Conservation (phyloP, 2,888 invertebrate genomes). For the Morinoia aosen region DNA sequence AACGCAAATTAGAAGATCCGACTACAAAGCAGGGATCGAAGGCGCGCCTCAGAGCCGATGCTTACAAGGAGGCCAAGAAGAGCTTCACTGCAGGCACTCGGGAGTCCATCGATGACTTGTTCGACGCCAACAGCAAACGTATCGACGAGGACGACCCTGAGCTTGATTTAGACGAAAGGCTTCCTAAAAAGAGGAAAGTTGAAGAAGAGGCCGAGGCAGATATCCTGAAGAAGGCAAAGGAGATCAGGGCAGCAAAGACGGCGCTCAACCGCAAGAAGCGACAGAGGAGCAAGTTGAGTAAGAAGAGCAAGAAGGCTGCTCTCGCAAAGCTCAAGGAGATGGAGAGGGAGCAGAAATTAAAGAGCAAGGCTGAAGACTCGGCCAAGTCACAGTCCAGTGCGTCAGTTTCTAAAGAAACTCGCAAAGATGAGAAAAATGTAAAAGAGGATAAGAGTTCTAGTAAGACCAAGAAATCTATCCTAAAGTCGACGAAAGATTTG, state of each 20-base stretch:
- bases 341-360: not conserved
- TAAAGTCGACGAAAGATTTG: not conserved
- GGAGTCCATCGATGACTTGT: slow-evolving; percentile 15
- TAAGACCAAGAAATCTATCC: not conserved
- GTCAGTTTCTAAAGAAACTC: not conserved
- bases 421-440: not conserved
- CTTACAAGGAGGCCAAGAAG: not conserved
- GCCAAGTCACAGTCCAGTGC: not conserved
- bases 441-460: not conserved
- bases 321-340: slow-evolving; percentile 13
- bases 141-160: slow-evolving; percentile 39
- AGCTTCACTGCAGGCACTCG: not conserved
- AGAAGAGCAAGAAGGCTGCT: slow-evolving; percentile 28
- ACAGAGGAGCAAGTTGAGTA: slow-evolving; percentile 14
- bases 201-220: slow-evolving; percentile 42
- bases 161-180: not conserved
- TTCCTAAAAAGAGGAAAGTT: not conserved
- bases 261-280: slow-evolving; percentile 33
- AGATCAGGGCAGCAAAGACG: slow-evolving; percentile 15
- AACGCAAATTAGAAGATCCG: not conserved
- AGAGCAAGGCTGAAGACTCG: not conserved
- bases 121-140: not conserved
- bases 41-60: not conserved
- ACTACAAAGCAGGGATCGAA: not conserved
- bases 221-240: not conserved